These are phyloP conservation scores for Pseudopodoces humilis DNA, from an alignment of 2,113 vertebrate genomes.

Conservation along the genomic window DNA sequence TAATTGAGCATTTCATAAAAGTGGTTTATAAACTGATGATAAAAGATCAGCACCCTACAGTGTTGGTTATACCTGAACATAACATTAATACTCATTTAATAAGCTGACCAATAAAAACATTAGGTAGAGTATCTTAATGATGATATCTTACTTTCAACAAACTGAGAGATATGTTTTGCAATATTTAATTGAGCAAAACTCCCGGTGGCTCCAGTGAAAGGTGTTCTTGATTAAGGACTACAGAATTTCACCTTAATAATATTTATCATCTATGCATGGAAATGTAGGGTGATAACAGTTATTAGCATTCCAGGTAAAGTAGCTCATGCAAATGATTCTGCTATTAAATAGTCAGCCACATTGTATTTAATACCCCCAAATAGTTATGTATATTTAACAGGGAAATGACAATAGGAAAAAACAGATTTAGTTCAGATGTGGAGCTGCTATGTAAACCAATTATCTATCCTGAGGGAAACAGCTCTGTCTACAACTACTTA, in stretches of 20 bases:
- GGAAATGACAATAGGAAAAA: constrained; percentile 75
- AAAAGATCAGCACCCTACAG: constrained; percentile 40
- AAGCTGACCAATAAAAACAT: constrained; percentile 56
- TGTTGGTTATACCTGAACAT: constrained; percentile 28
- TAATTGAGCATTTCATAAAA: constrained; percentile 40
- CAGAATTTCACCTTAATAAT: constrained; percentile 56
- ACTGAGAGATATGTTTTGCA: constrained; percentile 51
- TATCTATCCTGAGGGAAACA: constrained; percentile 82
- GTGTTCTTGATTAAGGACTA: constrained; percentile 58
- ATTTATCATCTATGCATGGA: constrained; percentile 72
- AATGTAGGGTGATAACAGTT: constrained; percentile 59
- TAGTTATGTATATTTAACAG: constrained; percentile 78
- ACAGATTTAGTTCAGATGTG: constrained; percentile 79
- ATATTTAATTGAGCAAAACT: constrained; percentile 55
- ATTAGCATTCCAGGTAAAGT: constrained; percentile 74
- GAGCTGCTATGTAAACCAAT: constrained; percentile 85
- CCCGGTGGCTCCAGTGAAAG: constrained; percentile 24
- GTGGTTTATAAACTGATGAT: constrained; percentile 29
- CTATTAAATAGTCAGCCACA: constrained; percentile 70
- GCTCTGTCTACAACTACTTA: constrained; percentile 82
- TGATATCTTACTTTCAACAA: constrained; percentile 62
- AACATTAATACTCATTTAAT: constrained; percentile 55
- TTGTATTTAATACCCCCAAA: constrained; percentile 74
- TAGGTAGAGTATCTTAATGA: constrained; percentile 54
- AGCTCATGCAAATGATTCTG: constrained; percentile 71